These are phyloP conservation scores for Clarias batrachus DNA, from an alignment of 2,113 vertebrate species.

Conservation along the genomic window DNA sequence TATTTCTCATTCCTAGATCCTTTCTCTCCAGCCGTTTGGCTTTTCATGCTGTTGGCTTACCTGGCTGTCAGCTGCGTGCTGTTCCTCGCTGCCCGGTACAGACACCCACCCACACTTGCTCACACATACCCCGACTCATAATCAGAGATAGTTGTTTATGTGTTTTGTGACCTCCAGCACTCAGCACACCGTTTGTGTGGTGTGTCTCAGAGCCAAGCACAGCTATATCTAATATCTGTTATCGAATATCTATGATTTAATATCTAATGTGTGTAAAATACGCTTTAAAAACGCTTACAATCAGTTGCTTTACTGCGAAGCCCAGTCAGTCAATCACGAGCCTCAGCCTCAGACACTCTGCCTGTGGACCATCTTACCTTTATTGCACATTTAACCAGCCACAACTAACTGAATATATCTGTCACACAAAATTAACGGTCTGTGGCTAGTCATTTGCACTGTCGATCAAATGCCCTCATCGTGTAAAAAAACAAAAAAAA, in stretches of 20 bases:
- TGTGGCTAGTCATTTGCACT: neutral
- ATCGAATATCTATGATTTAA: neutral
- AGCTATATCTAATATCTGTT: neutral
- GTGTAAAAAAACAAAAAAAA: neutral
- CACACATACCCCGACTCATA: conserved; percentile 19
- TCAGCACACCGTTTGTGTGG: neutral
- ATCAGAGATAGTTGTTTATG: neutral
- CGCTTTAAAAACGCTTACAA: too few relatives aligned
- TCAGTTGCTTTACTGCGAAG: neutral
- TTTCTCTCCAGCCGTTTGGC: conserved; percentile 92
- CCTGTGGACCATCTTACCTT: neutral
- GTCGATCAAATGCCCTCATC: neutral
- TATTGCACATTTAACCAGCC: neutral
- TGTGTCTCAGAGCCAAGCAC: neutral
- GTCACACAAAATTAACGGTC: neutral
- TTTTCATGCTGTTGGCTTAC: conserved; percentile 93
- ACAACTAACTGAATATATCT: neutral
- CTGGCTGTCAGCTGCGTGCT: conserved; percentile 91
- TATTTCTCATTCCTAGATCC: conserved; percentile 95
- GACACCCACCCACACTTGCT: conserved; percentile 9
- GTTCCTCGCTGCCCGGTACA: conserved; percentile 88
- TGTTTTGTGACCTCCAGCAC: neutral
- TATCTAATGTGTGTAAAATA: neutral
- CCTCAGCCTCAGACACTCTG: neutral
- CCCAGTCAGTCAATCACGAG: neutral